Base-by-base conservation (phyloP, 1,140 invertebrate species). In the Drosophila pallidifrons region DNA sequence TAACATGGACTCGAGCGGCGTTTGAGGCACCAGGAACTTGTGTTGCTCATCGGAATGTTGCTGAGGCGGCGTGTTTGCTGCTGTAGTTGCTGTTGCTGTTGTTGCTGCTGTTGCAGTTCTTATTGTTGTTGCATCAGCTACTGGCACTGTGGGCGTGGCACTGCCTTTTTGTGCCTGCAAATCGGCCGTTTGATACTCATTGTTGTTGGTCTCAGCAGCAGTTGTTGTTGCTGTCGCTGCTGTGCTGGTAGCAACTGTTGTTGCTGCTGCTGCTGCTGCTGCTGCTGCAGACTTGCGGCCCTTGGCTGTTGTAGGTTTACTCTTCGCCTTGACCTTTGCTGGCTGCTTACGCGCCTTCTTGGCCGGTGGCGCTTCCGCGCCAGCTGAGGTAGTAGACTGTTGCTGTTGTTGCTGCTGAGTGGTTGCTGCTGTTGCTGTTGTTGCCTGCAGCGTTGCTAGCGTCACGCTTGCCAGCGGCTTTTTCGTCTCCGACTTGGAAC, bases 401-500 rank as follows among this genome's bases (percentile, higher is more conserved):
- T 8, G 35, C 35, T 38, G 30, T 8, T 28, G 52, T 60, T 32
- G 52, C 30, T 28, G 20, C 16, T 51, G 20, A 46, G 52, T 60
- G 20, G 52, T 16, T 28, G 20, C 16, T 51, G 20, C 47, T n/a
- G 51, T 5, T 32, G 13, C 4, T 57, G 55, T 8, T 7, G 28
- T 61, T 5, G 8, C 35, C 10, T 8, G 7, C 7, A 38, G 7
- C 35, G 30, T 32, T 8, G 30, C 7, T 32, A 76, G 15, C 20
- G 20, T 25, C 20, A 25, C 20, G 20, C 20, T 32, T 8, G 30
- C 7, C 7, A 76, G 25, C 10, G 87, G 79, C 49, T 91, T 92
- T 32, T 92, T 92, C 0, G 92, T 92, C 74, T 92, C 92, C n/a
- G 92, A 92, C 28, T 92, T 92, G 52, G 91, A 92, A 3, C 92